These are phyloP conservation scores for Conus canariensis DNA, from an alignment of 2,888 invertebrate genomes.

Conservation along the genomic window DNA sequence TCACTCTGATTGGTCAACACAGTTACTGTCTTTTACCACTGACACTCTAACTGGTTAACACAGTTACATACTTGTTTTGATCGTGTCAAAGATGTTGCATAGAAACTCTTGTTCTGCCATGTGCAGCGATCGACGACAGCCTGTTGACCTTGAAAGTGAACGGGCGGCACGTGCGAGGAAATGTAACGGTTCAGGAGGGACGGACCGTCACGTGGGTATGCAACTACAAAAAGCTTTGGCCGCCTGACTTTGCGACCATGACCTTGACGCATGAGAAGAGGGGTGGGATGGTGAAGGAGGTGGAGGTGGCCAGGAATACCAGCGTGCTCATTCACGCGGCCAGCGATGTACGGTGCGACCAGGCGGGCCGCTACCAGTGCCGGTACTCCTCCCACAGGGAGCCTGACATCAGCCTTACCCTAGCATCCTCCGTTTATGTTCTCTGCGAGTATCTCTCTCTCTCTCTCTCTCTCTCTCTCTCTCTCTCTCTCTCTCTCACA, in stretches of 20 bases:
- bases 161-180: background rate
- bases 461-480: no score
- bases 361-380: background rate
- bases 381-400: background rate
- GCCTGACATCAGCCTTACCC: background rate
- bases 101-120: no score
- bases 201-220: background rate
- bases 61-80: no score
- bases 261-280: background rate
- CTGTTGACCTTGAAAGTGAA: background rate
- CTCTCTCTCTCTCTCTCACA: background rate
- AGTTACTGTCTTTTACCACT: no score
- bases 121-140: no score
- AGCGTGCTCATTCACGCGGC: background rate
- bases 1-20: no score
- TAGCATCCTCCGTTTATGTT: background rate
- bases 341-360: background rate
- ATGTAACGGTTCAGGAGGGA: background rate
- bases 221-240: no score
- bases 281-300: background rate
- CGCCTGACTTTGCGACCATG: background rate
- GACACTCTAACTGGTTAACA: no score
- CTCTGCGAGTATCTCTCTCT: background rate
- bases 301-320: background rate
- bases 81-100: no score